Evolutionary conservation across 2,797 vertebrate species (phyloP), one percentile per base, ranked within the genome.

Genomic region (Fundulus diaphanus): DNA sequence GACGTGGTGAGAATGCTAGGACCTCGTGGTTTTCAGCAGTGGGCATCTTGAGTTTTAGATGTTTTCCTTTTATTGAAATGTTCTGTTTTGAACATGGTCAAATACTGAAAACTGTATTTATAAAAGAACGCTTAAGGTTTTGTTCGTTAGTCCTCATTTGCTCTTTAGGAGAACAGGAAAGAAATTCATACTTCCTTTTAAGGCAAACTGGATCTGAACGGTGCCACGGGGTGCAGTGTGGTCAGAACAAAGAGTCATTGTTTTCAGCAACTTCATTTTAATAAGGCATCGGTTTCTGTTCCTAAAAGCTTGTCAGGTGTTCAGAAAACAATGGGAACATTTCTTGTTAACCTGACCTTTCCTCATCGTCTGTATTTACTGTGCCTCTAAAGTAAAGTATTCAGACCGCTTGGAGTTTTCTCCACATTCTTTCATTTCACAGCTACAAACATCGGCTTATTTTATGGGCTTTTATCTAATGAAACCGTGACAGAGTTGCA

Each of bases 1-100:
- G 97, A 99, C 6, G 98, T 98, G 96, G 98, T 98, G 77, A 93
- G 83, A 9, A 29, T 46, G 5, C n/a, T 42, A 2, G 9, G 0
- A 44, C 44, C 7, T 20, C 5, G 27, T 24, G 24, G 15, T 37
- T 31, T 31, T 22, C 29, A 15, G 3, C 27, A 16, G 1, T 44
- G 15, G 31, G 1, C 3, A 1, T 20, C 5, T 65, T 52, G 27
- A 31, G 1, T 20, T 5, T 7, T 31, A 52, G 3, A 3, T 18
- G n/a, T 66, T 27, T 56, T 27, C 59, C 6, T 71, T 66, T 35
- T 76, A 37, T 51, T 3, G 61, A 78, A 71, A 20, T 27, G 2
- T 52, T 5, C 12, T 78, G 13, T 52, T 49, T 44, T 11, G 20
- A 2, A 66, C 7, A 33, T 68, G 35, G 5, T 61, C 24, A 33